Conservation (phyloP, 2,797 vertebrate species). For the Champsocephalus esox region DNA sequence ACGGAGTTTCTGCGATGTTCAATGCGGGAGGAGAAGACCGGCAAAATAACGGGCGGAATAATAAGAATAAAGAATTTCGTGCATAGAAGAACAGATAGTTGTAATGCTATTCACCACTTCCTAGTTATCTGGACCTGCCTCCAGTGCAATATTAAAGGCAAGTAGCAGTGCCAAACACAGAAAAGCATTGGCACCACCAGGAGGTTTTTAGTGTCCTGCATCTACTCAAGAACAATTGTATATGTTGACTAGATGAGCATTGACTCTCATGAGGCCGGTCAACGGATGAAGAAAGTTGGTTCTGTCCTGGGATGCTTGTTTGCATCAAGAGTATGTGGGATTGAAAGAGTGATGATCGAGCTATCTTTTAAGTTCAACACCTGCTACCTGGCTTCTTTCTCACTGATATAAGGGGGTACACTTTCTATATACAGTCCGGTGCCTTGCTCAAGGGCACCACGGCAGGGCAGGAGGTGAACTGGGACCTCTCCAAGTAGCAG, state of each 20-base stretch:
- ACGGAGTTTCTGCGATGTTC: too few species aligned
- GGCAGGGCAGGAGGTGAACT: too few species aligned
- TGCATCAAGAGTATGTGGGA: slow-evolving; percentile 9
- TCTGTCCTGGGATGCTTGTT: slow-evolving; percentile 8
- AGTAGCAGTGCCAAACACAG: neutral
- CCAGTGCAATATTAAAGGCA: slow-evolving; percentile 3
- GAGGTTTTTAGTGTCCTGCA: neutral
- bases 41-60: too few species aligned
- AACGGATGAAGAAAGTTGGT: slow-evolving; percentile 6
- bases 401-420: neutral
- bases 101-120: too few species aligned
- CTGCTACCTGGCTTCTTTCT: slow-evolving; percentile 10
- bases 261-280: neutral
- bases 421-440: too few species aligned
- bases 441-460: too few species aligned
- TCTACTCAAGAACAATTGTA: neutral
- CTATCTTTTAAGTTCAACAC: slow-evolving; percentile 20
- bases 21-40: too few species aligned
- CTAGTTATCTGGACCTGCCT: neutral
- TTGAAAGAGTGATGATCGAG: slow-evolving; percentile 25
- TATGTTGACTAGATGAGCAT: neutral
- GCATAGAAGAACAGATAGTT: too few species aligned
- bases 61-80: too few species aligned
- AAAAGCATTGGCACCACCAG: neutral
- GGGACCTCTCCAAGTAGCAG: too few species aligned